Evolutionary conservation across 2,888 invertebrate genomes (phyloP).

Genomic region (Harpalus rubripes): DNA sequence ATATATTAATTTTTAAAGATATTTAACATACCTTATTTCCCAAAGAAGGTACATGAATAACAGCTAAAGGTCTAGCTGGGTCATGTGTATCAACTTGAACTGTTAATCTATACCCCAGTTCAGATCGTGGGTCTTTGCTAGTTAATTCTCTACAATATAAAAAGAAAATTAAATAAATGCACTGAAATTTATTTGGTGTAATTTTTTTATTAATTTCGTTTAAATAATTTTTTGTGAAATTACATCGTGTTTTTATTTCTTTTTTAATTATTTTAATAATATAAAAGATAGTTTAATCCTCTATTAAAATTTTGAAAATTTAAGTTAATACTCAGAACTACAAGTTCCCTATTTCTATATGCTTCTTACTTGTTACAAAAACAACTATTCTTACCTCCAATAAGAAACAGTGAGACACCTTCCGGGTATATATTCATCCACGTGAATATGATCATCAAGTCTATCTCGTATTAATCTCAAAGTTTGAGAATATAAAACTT

Average conservation of each 20-base stretch:
- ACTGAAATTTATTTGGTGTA: too few relatives aligned
- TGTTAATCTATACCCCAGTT: conserved; percentile 92
- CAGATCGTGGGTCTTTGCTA: conserved; percentile 87
- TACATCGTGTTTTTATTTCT: too few relatives aligned
- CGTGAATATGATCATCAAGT: conserved; percentile 91
- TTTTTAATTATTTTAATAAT: too few relatives aligned
- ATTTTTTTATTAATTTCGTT: too few relatives aligned
- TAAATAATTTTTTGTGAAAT: too few relatives aligned
- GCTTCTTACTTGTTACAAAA: not conserved
- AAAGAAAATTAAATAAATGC: not conserved
- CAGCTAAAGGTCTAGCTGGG: conserved; percentile 86
- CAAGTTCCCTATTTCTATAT: too few relatives aligned
- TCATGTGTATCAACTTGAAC: conserved; percentile 93
- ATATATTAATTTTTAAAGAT: not conserved
- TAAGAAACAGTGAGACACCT: conserved; percentile 95
- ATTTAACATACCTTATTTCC: conserved; percentile 81
- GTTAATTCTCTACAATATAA: conserved; percentile 79
- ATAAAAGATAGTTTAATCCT: too few relatives aligned
- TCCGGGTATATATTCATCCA: conserved; percentile 94
- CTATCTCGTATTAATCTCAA: conserved; percentile 92
- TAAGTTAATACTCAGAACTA: too few relatives aligned
- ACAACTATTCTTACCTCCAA: conserved; percentile 86
- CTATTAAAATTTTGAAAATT: too few relatives aligned
- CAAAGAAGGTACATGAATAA: conserved; percentile 84
- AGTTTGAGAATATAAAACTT: conserved; percentile 93